Evolutionary conservation across 2,888 invertebrate genomes (phyloP), one percentile per base, ranked within the genome.

Genomic region (Epirrhoe tristata): DNA sequence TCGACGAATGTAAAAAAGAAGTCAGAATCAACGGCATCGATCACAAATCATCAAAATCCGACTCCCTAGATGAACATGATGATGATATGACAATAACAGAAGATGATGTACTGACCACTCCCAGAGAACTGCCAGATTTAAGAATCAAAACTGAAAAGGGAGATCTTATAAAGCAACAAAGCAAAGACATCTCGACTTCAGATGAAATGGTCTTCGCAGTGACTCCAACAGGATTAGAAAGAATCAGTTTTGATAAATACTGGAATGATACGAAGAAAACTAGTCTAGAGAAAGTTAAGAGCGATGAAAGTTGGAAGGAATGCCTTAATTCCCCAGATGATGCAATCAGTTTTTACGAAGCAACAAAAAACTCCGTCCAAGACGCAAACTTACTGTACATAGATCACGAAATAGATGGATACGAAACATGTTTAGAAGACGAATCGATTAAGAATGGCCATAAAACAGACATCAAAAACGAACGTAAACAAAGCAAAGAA

Each of bases 401-500:
- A 66, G 94, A 94, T 79, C 94, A 94, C 71, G 93, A 94, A 75
- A 85, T 93, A 71, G 94, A 94, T 63, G 95, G 94, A 63, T 95
- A 95, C 82, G 95, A 95, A 84, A 95, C 95, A 5, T 95, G 95
- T 81, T 83, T 95, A 66, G 95, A 95, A 71, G 95, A 95, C 66
- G 95, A 95, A 63, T 91, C 94, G 52, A 88, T 87, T 77, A 90
- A 87, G 84, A 89, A 84, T 80, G 84, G 76, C 77, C 88, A 84
- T 92, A 93, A 93, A 91, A 86, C 84, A 66, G 81, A 89, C 81
- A 91, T 91, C 88, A 93, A 92, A 91, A 88, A 83, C 50, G 77
- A 80, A 58, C 36, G 14, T 58, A 64, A 69, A 69, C 60, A 66
- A 52, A 62, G 34, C 51, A 50, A 60, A 24, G 36, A 53, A 50